A percentile compares a stretch with the other conserved stretches of the same genome.
Conservation (phyloP, 2,113 vertebrate genomes). For the Leptosomus discolor region DNA sequence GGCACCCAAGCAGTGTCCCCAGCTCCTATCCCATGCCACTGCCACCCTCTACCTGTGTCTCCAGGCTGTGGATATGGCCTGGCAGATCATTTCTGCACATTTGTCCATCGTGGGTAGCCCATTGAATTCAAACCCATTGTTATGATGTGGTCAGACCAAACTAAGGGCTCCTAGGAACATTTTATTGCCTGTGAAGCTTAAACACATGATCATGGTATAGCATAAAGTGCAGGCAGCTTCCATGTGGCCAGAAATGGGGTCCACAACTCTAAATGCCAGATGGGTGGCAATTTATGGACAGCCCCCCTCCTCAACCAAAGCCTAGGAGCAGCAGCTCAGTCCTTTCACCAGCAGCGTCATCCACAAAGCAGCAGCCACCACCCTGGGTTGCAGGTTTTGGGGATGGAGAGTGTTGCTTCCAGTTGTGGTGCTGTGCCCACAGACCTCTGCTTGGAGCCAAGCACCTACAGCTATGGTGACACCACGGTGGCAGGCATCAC, state of each 20-base stretch:
- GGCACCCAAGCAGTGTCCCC: neutral
- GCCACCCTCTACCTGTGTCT: neutral
- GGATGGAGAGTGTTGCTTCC: accelerated
- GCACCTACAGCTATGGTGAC: neutral
- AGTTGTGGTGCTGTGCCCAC: accelerated
- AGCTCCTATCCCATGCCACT: neutral
- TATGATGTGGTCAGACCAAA: neutral
- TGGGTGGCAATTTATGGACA: neutral
- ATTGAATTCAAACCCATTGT: neutral
- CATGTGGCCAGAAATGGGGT: neutral
- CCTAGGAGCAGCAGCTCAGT: neutral
- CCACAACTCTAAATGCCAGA: neutral
- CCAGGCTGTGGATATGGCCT: neutral
- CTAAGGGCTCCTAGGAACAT: neutral
- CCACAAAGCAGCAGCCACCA: neutral
- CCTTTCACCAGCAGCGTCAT: neutral
- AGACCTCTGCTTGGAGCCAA: neutral
- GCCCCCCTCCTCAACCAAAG: neutral
- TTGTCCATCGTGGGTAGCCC: too few species aligned
- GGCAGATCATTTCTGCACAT: neutral
- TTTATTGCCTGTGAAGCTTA: neutral
- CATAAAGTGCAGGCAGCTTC: neutral
- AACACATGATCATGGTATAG: neutral
- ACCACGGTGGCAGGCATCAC: accelerated
- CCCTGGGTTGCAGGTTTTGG: neutral